Evolutionary conservation across 92 coral and sea anemone genomes (phyloP).

Genomic region (Zoanthus sociatus): DNA sequence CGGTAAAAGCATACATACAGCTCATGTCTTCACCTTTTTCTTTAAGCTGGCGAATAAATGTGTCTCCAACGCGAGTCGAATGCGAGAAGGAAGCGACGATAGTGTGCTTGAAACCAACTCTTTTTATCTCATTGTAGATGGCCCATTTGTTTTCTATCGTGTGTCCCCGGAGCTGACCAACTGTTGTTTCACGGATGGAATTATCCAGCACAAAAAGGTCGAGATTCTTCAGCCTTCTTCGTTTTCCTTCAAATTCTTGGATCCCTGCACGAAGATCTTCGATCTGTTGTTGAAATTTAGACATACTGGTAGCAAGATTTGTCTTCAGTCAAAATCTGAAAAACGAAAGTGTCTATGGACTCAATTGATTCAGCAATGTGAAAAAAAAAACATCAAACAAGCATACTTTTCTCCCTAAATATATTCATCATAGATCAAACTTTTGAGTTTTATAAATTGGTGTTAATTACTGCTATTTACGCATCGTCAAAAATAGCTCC

Average conservation of each 20-base stretch:
- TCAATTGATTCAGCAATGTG: too few species aligned
- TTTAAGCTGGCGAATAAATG: constrained; percentile 45
- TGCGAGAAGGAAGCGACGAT: constrained; percentile 70
- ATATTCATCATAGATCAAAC: too few species aligned
- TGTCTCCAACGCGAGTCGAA: constrained; percentile 72
- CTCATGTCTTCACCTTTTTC: constrained; percentile 68
- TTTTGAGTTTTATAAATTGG: too few species aligned
- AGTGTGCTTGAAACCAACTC: constrained; percentile 65
- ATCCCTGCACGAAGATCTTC: constrained; percentile 32
- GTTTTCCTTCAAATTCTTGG: constrained; percentile 35
- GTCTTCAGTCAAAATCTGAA: too few species aligned
- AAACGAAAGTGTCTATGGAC: too few species aligned
- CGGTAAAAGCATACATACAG: constrained; percentile 63
- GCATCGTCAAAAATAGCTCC: too few species aligned
- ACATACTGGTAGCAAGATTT: too few species aligned
- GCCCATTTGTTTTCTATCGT: constrained; percentile 67
- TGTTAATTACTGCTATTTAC: too few species aligned
- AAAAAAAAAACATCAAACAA: too few species aligned
- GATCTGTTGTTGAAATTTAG: constrained; percentile 51
- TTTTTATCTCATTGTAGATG: constrained; percentile 66
- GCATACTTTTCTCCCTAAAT: too few species aligned
- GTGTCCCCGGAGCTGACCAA: constrained; percentile 70
- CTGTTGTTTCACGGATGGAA: too few species aligned
- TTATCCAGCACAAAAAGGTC: too few species aligned
- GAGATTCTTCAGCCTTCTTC: constrained; percentile 73